A percentile compares a stretch with the other conserved stretches of the same genome.
phyloP scores from a whole-genome alignment of 1,140 invertebrate species.

The Lasaia peninsularis region DNA sequence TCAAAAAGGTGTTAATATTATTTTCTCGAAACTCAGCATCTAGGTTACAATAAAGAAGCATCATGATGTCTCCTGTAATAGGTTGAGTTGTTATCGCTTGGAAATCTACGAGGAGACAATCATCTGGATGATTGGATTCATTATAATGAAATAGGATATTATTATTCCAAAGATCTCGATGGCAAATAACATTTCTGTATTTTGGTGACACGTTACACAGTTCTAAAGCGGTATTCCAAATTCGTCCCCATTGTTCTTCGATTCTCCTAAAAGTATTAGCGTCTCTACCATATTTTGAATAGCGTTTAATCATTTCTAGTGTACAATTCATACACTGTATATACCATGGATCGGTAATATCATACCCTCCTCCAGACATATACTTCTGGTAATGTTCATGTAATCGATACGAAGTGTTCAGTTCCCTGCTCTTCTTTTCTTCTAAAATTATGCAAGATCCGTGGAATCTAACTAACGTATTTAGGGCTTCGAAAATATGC shows the following conservation, averaged over 20 bases:
- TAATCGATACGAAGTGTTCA: conserved; percentile 35
- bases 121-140: conserved; percentile 44
- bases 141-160: conserved; percentile 80
- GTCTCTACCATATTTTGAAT: conserved; percentile 43
- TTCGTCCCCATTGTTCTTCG: conserved; percentile 41
- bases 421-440: conserved; percentile 39
- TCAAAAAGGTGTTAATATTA: conserved; percentile 61
- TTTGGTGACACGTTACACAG: conserved; percentile 37
- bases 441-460: conserved; percentile 58
- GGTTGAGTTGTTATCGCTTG: conserved; percentile 78
- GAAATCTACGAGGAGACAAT: conserved; percentile 80
- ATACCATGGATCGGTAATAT: conserved; percentile 42
- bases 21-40: conserved; percentile 52
- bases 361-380: conserved; percentile 46
- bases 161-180: conserved; percentile 81
- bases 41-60: conserved; percentile 56
- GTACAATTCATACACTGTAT: conserved; percentile 51
- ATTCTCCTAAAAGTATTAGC: conserved; percentile 32
- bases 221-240: conserved; percentile 45
- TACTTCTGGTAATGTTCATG: conserved; percentile 41
- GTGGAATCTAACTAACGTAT: conserved; percentile 56
- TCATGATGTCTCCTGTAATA: conserved; percentile 78
- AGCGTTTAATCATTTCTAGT: conserved; percentile 46
- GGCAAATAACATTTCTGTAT: conserved; percentile 77
- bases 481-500: conserved; percentile 53